phyloP scores from a whole-genome alignment of 2,797 vertebrate species.

The Hypotaenidia philippensis region DNA sequence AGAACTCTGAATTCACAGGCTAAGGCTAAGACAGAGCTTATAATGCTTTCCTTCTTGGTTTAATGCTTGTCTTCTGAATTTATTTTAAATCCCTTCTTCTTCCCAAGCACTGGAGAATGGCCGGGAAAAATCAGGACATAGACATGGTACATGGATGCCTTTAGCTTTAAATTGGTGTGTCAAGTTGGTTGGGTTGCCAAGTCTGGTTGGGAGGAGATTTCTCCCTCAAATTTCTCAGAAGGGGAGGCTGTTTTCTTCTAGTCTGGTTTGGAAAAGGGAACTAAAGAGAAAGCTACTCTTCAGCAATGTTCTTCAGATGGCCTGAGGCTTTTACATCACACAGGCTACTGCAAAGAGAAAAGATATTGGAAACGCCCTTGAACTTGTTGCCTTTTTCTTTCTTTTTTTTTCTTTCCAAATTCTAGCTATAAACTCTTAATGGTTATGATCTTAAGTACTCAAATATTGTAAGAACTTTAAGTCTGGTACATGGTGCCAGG shows the following conservation, averaged over 20 bases:
- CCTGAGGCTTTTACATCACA: not conserved
- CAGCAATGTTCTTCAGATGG: not conserved
- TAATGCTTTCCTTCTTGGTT: not conserved
- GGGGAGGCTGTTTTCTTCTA: not conserved
- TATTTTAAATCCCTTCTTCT: not conserved
- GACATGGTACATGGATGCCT: not conserved
- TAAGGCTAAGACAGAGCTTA: not conserved
- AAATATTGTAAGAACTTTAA: not conserved
- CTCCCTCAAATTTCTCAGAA: not conserved
- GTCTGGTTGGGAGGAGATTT: not conserved
- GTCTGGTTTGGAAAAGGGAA: not conserved
- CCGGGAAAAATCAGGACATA: not conserved
- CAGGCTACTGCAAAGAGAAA: not conserved
- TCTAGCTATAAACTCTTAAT: not conserved
- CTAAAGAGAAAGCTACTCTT: not conserved
- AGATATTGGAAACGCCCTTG: not conserved
- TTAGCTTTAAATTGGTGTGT: not conserved
- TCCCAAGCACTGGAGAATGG: not conserved
- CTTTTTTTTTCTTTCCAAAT: not conserved
- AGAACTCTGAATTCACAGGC: not conserved
- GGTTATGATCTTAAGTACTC: not conserved
- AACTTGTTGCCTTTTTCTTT: not conserved
- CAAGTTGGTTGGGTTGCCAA: not conserved
- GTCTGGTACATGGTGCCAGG: not conserved
- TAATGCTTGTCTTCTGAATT: not conserved